Evolutionary conservation across 2,113 vertebrate species (phyloP).

Genomic region (Sinocyclocheilus rhinocerous): DNA sequence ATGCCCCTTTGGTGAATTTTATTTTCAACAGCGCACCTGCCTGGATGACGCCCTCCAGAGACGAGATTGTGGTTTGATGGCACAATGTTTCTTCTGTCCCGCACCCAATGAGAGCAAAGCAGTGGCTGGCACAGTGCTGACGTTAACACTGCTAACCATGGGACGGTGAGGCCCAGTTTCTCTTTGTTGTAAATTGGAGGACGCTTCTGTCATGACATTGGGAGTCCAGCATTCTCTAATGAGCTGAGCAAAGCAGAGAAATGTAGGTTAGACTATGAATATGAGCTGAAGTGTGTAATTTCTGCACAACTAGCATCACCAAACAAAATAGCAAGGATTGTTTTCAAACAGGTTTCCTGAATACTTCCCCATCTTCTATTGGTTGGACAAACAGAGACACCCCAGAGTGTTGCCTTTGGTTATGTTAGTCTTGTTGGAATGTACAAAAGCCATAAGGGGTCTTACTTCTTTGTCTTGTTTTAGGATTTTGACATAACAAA

Average conservation of each 20-base stretch:
- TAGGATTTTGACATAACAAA: no score
- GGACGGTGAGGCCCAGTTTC: background rate
- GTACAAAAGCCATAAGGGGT: background rate
- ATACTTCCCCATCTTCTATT: background rate
- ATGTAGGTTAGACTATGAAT: background rate
- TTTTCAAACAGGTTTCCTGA: background rate
- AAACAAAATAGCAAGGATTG: background rate
- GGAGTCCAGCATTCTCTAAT: conserved; percentile 6
- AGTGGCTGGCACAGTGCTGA: conserved; percentile 17
- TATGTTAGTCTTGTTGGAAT: background rate
- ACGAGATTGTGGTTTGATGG: conserved; percentile 38
- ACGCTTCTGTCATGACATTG: background rate
- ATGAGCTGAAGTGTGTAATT: background rate
- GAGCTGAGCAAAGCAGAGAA: background rate
- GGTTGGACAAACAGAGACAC: background rate
- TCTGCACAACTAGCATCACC: background rate
- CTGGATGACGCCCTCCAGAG: conserved; percentile 27
- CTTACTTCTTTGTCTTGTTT: background rate
- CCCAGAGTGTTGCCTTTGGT: background rate
- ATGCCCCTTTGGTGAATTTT: conserved; percentile 54
- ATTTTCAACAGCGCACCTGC: conserved; percentile 66
- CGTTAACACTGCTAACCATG: conserved; percentile 33
- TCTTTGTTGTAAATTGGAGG: conserved; percentile 32
- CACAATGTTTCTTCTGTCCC: conserved; percentile 14
- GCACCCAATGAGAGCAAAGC: conserved; percentile 18